Conservation (phyloP, 2,888 invertebrate species). For the Stenolophus ochropezus region DNA sequence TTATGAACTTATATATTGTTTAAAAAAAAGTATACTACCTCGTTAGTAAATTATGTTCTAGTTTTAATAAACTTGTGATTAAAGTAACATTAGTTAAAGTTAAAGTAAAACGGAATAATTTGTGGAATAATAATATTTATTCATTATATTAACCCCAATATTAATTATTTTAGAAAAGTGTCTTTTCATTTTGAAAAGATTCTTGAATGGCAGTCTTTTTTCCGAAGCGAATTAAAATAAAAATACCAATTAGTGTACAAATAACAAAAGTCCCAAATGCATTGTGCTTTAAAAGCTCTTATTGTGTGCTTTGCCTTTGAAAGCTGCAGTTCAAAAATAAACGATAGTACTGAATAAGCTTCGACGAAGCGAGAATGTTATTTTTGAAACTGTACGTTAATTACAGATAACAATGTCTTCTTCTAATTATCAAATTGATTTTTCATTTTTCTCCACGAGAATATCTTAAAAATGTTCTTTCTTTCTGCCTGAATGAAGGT, state of each 20-base stretch:
- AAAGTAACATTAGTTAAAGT: no score
- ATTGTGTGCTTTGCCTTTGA: conserved; percentile 25
- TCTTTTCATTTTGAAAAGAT: no score
- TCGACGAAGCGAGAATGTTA: not conserved
- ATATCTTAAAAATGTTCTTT: not conserved
- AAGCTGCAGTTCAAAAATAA: conserved; percentile 22
- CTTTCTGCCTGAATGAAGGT: not conserved
- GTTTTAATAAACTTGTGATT: no score
- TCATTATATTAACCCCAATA: no score
- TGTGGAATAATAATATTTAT: no score
- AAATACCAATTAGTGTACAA: conserved; percentile 39
- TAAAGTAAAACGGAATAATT: no score
- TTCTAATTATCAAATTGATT: not conserved
- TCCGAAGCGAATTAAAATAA: conserved; percentile 11
- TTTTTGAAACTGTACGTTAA: not conserved
- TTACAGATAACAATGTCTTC: not conserved
- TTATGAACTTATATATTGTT: no score
- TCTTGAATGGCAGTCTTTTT: not conserved
- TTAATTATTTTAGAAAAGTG: no score
- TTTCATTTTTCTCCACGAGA: not conserved
- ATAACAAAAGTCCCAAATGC: conserved; percentile 25
- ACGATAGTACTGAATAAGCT: conserved; percentile 28
- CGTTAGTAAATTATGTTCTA: no score
- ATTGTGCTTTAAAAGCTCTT: conserved; percentile 43
- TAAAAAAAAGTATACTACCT: no score